These are phyloP conservation scores for Tanytarsus gracilentus DNA, from an alignment of 2,888 invertebrate genomes.

Conservation along the genomic window DNA sequence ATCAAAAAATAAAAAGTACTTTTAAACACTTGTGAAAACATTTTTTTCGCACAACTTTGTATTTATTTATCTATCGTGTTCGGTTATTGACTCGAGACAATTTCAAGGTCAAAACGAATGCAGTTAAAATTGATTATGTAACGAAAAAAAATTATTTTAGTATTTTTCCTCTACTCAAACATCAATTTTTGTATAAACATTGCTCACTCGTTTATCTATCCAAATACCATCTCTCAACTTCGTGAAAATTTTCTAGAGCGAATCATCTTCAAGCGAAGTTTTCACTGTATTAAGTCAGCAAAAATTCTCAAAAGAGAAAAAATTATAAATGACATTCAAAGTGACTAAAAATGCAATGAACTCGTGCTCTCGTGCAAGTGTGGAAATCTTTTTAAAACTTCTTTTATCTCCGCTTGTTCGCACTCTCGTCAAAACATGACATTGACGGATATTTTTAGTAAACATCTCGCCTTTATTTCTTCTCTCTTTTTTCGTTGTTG, in stretches of 20 bases:
- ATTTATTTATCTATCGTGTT: too few species aligned
- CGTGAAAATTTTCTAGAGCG: background rate
- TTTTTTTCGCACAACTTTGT: too few species aligned
- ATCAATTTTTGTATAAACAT: too few species aligned
- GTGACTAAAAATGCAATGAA: constrained; percentile 22
- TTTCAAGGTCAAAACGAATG: too few species aligned
- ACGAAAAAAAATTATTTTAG: too few species aligned
- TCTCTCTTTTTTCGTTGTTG: background rate
- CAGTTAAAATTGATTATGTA: too few species aligned
- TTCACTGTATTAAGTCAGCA: background rate
- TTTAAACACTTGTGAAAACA: too few species aligned
- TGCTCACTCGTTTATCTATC: background rate
- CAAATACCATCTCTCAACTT: background rate
- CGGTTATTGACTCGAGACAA: too few species aligned
- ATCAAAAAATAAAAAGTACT: too few species aligned
- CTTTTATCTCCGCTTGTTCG: constrained; percentile 9
- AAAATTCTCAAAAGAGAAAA: background rate
- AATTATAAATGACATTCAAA: constrained; percentile 13
- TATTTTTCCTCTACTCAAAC: too few species aligned
- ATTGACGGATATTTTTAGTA: background rate
- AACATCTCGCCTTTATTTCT: background rate
- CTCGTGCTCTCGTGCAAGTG: constrained; percentile 11
- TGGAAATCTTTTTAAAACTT: constrained; percentile 15
- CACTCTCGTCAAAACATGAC: constrained; percentile 10
- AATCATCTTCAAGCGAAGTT: background rate